These are phyloP conservation scores for Atherinomorus stipes DNA, from an alignment of 2,113 vertebrate species.

Conservation along the genomic window DNA sequence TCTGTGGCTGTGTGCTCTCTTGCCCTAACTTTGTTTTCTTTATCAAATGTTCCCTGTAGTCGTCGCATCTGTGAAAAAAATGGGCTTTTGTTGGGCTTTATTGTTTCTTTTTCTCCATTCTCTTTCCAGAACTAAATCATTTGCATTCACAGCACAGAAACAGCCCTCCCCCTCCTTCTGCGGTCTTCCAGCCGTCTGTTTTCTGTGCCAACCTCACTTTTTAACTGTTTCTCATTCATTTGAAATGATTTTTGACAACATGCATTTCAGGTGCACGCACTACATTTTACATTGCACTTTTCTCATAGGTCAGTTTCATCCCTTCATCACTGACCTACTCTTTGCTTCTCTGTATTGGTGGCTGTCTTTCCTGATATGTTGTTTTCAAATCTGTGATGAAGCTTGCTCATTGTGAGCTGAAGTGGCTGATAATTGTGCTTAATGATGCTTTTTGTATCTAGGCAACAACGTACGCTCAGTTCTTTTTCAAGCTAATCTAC, in stretches of 20 bases:
- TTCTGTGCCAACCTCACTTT: not conserved
- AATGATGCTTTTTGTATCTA: conserved; percentile 87
- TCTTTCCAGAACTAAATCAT: conserved; percentile 5
- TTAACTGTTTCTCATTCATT: not conserved
- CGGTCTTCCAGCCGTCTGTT: not conserved
- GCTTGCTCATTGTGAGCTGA: conserved; percentile 69
- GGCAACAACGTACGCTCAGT: conserved; percentile 77
- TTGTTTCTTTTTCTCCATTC: conserved; percentile 7
- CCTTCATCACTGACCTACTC: conserved; percentile 24
- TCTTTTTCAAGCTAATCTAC: conserved; percentile 74
- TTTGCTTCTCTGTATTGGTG: conserved; percentile 31
- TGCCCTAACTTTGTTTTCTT: conserved; percentile 54
- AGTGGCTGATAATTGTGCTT: conserved; percentile 81
- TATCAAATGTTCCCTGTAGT: conserved; percentile 56
- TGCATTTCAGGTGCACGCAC: not conserved
- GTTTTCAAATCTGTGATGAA: conserved; percentile 67
- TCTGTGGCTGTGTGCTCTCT: conserved; percentile 27
- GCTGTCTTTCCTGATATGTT: conserved; percentile 68
- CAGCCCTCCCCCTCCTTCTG: not conserved
- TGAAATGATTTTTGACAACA: not conserved
- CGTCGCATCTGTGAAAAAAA: conserved; percentile 8
- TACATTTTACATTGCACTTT: not conserved
- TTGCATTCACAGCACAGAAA: conserved; percentile 13
- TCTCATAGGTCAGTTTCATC: not conserved
- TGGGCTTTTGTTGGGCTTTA: conserved; percentile 17